phyloP scores from a whole-genome alignment of 2,797 vertebrate species.

The Diplodus sargus region DNA sequence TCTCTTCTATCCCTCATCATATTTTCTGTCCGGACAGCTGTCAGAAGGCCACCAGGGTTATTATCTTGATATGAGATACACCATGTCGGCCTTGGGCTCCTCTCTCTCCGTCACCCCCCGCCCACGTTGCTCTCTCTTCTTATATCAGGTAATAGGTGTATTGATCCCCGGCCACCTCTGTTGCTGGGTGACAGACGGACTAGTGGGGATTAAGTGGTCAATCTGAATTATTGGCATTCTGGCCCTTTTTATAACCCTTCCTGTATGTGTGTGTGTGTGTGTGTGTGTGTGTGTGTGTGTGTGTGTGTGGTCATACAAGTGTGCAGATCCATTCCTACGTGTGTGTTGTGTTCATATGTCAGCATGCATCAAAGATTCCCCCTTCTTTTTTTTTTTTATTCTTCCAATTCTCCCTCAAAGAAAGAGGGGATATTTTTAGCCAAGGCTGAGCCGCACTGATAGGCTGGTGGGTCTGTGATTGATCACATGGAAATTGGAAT shows the following conservation, averaged over 20 bases:
- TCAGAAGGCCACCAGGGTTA: conserved; percentile 69
- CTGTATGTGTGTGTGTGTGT: background rate
- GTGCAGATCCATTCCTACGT: background rate
- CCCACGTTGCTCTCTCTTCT: conserved; percentile 24
- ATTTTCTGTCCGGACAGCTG: conserved; percentile 59
- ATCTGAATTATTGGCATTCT: conserved; percentile 78
- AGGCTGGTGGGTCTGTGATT: conserved; percentile 30
- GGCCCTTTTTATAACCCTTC: conserved; percentile 58
- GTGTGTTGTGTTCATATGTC: background rate
- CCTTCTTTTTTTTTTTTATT: background rate
- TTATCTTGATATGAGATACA: conserved; percentile 81
- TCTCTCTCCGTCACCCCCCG: conserved; percentile 7
- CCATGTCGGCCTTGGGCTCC: conserved; percentile 61
- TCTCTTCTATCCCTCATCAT: conserved; percentile 38
- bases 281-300: background rate
- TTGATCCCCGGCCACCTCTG: conserved; percentile 72
- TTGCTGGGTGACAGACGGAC: conserved; percentile 63
- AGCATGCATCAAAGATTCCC: background rate
- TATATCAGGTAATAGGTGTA: conserved; percentile 71
- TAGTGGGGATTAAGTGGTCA: conserved; percentile 75
- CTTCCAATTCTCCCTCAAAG: background rate
- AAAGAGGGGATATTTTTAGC: conserved; percentile 20
- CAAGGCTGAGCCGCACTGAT: conserved; percentile 1
- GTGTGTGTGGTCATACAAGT: background rate
- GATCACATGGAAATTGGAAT: conserved; percentile 49